Percentiles rank a stretch among this genome's conserved stretches.
These are phyloP conservation scores for Azemiops feae DNA, from an alignment of 2,113 vertebrate genomes.

Conservation along the genomic window DNA sequence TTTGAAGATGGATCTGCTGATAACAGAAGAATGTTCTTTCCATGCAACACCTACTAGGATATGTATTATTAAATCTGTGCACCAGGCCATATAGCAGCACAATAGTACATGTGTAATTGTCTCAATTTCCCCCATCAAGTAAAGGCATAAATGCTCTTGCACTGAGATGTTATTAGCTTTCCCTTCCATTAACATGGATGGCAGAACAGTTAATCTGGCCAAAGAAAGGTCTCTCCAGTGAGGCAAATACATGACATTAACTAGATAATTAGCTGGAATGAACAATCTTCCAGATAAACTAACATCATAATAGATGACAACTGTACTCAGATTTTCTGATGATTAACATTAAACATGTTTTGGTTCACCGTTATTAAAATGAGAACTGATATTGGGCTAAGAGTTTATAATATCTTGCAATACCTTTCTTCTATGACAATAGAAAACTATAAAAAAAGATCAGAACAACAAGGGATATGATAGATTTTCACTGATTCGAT, in stretches of 20 bases:
- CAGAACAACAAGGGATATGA: not conserved
- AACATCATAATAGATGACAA: not conserved
- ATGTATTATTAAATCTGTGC: not conserved
- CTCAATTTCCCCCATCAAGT: not conserved
- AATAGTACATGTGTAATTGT: not conserved
- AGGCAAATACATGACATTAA: not conserved
- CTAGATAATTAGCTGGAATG: not conserved
- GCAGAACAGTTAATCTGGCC: not conserved
- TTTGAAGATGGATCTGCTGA: too few species aligned
- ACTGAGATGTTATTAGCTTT: not conserved
- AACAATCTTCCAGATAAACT: not conserved
- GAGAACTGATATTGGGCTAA: not conserved
- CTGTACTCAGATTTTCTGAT: not conserved
- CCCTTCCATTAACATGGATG: not conserved
- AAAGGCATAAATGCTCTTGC: not conserved
- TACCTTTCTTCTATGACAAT: not conserved
- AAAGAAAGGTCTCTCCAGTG: not conserved
- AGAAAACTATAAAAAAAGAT: not conserved
- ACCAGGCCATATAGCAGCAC: not conserved
- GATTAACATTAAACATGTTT: not conserved
- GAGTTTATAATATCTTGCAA: not conserved
- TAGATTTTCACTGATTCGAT: not conserved
- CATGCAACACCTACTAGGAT: not conserved
- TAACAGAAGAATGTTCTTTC: not conserved
- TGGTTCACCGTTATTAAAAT: not conserved